phyloP scores from a whole-genome alignment of 2,113 vertebrate species.

The Mola mola region DNA sequence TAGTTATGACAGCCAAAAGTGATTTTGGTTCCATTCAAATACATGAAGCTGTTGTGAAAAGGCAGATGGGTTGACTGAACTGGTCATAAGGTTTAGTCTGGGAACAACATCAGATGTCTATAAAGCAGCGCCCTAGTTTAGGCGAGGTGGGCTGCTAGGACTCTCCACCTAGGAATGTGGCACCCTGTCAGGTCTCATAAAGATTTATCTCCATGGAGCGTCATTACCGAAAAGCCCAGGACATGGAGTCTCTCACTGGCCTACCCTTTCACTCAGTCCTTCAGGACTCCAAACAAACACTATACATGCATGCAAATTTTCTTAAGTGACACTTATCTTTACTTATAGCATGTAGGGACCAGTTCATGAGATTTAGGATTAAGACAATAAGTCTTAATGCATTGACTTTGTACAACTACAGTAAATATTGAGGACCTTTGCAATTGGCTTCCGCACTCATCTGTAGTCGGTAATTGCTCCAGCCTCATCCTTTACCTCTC shows the following conservation, averaged over 20 bases:
- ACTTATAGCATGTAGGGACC: background rate
- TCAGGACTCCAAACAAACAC: conserved; percentile 12
- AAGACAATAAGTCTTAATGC: too few species aligned
- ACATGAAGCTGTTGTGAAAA: too few species aligned
- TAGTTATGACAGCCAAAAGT: background rate
- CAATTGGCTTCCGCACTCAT: background rate
- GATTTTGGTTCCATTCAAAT: conserved; percentile 6
- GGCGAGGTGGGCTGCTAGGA: conserved; percentile 58
- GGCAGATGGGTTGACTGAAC: conserved; percentile 20
- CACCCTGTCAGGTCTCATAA: conserved; percentile 76
- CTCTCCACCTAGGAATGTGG: conserved; percentile 70
- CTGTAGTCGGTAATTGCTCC: conserved; percentile 3
- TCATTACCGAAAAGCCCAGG: conserved; percentile 63
- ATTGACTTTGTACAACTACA: too few species aligned
- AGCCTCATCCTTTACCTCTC: too few species aligned
- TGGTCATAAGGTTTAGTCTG: conserved; percentile 20
- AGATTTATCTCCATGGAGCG: conserved; percentile 73
- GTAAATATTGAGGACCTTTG: too few species aligned
- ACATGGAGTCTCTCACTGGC: conserved; percentile 47
- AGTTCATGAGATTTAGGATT: background rate
- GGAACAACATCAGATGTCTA: conserved; percentile 56
- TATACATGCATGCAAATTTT: conserved; percentile 7
- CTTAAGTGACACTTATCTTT: background rate
- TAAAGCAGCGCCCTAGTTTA: conserved; percentile 50
- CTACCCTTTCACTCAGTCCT: conserved; percentile 31